Conservation (phyloP, 1,140 invertebrate genomes). For the Drosophila tropicalis region DNA sequence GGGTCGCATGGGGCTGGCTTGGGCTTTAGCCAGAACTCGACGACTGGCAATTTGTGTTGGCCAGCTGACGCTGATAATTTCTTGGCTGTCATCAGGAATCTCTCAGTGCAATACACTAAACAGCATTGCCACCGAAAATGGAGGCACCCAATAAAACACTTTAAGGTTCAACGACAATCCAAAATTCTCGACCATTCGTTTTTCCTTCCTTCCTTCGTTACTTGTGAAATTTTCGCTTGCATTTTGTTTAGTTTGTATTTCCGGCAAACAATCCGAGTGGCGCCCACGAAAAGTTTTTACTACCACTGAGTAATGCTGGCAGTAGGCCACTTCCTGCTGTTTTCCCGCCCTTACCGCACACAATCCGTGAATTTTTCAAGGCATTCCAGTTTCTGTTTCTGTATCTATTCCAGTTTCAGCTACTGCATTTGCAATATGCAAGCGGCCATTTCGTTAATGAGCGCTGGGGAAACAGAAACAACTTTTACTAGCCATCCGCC, state of each 20-base stretch:
- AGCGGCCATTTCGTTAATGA: slow-evolving; percentile 82
- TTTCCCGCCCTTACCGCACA: slow-evolving; percentile 53
- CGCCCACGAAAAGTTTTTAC: slow-evolving; percentile 68
- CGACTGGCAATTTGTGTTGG: slow-evolving; percentile 40
- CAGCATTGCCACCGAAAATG: background rate
- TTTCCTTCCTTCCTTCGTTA: slow-evolving; percentile 23
- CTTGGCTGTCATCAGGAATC: slow-evolving; percentile 67
- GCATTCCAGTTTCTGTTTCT: slow-evolving; percentile 34
- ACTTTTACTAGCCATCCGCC: slow-evolving; percentile 75
- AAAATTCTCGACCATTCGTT: slow-evolving; percentile 19
- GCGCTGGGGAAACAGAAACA: slow-evolving; percentile 48
- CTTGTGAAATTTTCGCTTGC: slow-evolving; percentile 43
- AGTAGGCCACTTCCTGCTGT: slow-evolving; percentile 73
- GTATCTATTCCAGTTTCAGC: slow-evolving; percentile 51
- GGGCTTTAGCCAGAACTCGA: background rate
- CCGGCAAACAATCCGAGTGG: slow-evolving; percentile 72
- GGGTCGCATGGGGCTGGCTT: slow-evolving; percentile 62
- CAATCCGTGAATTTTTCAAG: slow-evolving; percentile 77
- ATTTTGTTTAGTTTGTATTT: slow-evolving; percentile 78
- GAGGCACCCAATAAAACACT: slow-evolving; percentile 77
- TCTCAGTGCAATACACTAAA: slow-evolving; percentile 50
- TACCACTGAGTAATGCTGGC: slow-evolving; percentile 38
- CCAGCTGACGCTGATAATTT: slow-evolving; percentile 66
- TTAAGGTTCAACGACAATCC: slow-evolving; percentile 41
- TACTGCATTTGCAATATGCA: slow-evolving; percentile 68